Percentiles rank a stretch among this genome's conserved stretches.
These are phyloP conservation scores for Chymomyza procnemis DNA, from an alignment of 2,888 invertebrate genomes.

Conservation along the genomic window DNA sequence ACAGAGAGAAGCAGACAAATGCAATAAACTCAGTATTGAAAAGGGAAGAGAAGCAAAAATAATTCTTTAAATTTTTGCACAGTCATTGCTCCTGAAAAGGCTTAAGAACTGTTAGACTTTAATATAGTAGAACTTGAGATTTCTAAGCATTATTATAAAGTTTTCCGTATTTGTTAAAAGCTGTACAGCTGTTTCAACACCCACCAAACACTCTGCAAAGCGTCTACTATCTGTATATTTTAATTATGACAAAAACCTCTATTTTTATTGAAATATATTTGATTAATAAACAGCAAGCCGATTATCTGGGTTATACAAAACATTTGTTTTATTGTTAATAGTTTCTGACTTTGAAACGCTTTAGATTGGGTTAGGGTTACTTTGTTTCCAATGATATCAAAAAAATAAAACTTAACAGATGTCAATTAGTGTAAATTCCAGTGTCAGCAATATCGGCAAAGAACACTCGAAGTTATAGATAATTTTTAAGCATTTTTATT, in stretches of 20 bases:
- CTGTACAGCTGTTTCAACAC: not conserved
- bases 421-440: not conserved
- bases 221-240: not conserved
- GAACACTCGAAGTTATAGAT: not conserved
- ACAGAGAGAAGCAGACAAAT: not conserved
- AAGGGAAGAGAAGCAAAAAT: not conserved
- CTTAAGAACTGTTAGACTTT: not conserved
- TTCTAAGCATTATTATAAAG: too few relatives aligned
- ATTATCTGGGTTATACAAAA: not conserved
- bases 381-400: not conserved
- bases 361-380: not conserved
- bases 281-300: not conserved
- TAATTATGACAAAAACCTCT: not conserved
- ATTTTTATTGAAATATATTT: not conserved
- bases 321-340: not conserved
- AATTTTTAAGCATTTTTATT: not conserved
- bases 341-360: not conserved
- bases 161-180: not conserved
- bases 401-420: not conserved
- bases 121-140: too few relatives aligned
- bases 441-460: not conserved
- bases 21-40: too few relatives aligned
- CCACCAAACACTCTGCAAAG: not conserved
- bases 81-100: slow-evolving; percentile 55
- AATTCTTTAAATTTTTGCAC: slow-evolving; percentile 31